Percentiles rank a stretch among this genome's conserved stretches.
These are phyloP conservation scores for Origma solitaria DNA, from an alignment of 2,113 vertebrate species.

Conservation along the genomic window DNA sequence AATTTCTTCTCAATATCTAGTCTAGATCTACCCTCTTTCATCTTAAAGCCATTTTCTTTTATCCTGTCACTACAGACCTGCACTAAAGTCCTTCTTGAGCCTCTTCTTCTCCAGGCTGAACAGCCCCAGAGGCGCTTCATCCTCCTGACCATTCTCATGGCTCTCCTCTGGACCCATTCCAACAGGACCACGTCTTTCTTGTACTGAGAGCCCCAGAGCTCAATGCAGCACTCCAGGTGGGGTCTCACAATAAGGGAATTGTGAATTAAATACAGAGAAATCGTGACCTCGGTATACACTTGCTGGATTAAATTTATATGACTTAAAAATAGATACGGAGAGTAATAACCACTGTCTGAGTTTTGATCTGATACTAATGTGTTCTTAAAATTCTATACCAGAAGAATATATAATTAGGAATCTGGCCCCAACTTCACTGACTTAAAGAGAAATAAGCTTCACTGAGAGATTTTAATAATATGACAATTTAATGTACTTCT, in stretches of 20 bases:
- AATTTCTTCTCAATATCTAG: no score
- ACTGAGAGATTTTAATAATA: neutral
- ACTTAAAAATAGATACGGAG: neutral
- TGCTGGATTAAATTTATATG: neutral
- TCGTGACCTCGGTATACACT: neutral
- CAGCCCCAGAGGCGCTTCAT: neutral
- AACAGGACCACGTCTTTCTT: neutral
- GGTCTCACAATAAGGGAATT: neutral
- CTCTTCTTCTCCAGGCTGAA: neutral
- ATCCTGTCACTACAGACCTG: neutral
- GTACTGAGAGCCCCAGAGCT: neutral
- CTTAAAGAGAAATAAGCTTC: neutral
- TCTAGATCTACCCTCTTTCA: neutral
- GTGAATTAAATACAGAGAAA: neutral
- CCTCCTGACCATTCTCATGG: neutral
- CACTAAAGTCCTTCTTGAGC: fast-evolving
- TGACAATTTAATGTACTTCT: neutral
- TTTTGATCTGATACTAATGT: neutral
- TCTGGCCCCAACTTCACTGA: neutral
- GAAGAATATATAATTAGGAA: neutral
- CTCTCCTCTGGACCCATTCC: neutral
- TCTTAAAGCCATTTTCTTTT: neutral
- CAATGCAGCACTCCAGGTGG: neutral
- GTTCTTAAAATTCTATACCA: neutral
- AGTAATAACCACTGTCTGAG: neutral